Base-by-base conservation (phyloP, 2,797 vertebrate genomes). In the Harpagifer antarcticus region DNA sequence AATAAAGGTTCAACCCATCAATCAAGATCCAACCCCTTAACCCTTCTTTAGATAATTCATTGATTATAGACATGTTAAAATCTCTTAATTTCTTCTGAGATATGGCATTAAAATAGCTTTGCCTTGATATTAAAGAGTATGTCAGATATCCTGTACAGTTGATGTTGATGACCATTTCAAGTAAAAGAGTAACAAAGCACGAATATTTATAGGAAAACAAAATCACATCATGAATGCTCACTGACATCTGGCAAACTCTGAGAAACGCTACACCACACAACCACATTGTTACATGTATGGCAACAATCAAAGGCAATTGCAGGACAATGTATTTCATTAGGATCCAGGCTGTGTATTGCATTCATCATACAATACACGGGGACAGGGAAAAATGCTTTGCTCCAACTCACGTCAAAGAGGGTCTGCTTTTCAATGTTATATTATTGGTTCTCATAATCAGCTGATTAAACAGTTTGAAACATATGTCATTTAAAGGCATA, bases 131-230 rank as follows among this genome's bases (percentile, higher is more conserved):
- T 57, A 70, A 87, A 75, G 61, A 60, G 75, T 59, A 44, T 20
- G 23, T 70, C 40, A 23, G 62, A 61, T 72, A 55, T 87, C 78
- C 78, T 86, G 76, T 81, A 84, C 84, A 80, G 66, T 33, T 71
- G 57, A 81, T 78, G 57, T 57, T 13, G 55, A 77, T 19, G 76
- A 80, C 54, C 20, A 17, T 74, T 86, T 87, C 80, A 85, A 89
- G 79, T 86, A 85, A 83, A 78, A 83, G 42, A 78, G 54, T 50
- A 81, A 77, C 45, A 78, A 72, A 74, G 58, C 66, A 81, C 70
- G 72, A 59, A 68, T 40, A 50, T 43, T 16, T 27, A 47, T 58
- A 17, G 42, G 43, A 61, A 76, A 45, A 9, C 67, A 17, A 72
- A 70, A 62, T 65, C 44, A 42, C 61, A 69, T 53, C 3, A 71